Percentiles rank a stretch among this genome's conserved stretches.
These are phyloP conservation scores for Trissolcus japonicus DNA, from an alignment of 2,888 invertebrate species.

Conservation along the genomic window DNA sequence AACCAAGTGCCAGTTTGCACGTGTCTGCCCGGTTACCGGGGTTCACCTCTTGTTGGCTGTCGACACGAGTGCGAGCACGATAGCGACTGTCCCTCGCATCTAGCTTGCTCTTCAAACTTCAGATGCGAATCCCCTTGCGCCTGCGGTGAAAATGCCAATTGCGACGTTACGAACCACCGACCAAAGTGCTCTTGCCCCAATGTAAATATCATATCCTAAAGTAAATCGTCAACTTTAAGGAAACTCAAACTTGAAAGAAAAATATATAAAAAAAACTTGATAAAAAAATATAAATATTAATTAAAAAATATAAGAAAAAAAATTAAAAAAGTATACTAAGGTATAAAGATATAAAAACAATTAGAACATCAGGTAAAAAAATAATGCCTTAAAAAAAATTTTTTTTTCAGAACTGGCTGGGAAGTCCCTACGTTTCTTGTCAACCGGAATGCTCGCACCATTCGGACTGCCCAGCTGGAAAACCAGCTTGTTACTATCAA, in stretches of 20 bases:
- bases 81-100: constrained; percentile 83
- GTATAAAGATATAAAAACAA: too few species aligned
- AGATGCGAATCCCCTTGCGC: constrained; percentile 87
- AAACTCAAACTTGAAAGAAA: too few species aligned
- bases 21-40: constrained; percentile 86
- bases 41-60: constrained; percentile 87
- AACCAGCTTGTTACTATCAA: constrained; percentile 88
- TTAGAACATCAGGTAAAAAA: not conserved
- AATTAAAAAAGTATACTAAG: too few species aligned
- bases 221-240: not conserved
- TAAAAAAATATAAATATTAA: too few species aligned
- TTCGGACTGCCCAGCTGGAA: constrained; percentile 85
- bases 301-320: too few species aligned
- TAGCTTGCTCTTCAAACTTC: constrained; percentile 84
- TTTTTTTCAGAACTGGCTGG: constrained; percentile 83
- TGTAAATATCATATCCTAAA: constrained; percentile 75
- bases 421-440: constrained; percentile 86
- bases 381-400: not conserved
- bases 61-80: constrained; percentile 90
- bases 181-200: constrained; percentile 88
- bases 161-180: constrained; percentile 85
- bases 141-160: constrained; percentile 88
- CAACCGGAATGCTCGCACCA: constrained; percentile 88
- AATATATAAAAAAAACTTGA: too few species aligned
- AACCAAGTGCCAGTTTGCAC: constrained; percentile 87